Base-by-base conservation (phyloP, 2,888 invertebrate genomes). In the Poecilobothrus nobilitatus region DNA sequence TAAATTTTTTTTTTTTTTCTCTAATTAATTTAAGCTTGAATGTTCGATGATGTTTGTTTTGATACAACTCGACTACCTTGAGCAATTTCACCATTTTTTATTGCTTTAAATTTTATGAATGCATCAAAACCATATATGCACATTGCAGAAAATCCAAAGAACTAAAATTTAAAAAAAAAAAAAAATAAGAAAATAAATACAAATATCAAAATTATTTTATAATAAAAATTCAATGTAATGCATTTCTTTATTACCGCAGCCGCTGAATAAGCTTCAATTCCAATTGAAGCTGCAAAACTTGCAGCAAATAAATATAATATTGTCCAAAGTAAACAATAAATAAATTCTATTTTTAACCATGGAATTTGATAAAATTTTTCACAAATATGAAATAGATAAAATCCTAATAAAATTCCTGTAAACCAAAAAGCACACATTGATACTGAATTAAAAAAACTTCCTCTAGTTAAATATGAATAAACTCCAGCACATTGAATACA, bases 381-480 rank as follows among this genome's bases (percentile, higher is more conserved):
- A 71, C 95, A 86, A 34, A 94, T 85, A 79, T 95, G 94, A 82
- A 94, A 92, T 71, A 94, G 79, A 79, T 95, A 95, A 70, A 93
- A 84, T 1, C 87, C 86, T 20, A 95, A 84, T 67, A 95, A 82
- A 72, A 92, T 88, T 61, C 89, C 88, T 8, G 92, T 92, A 77
- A 92, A 89, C 91, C 93, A 93, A 80, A 95, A 91, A 21, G 90
- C 94, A 21, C 87, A 86, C 89, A 93, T 91, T 0, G 94, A 85
- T 67, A 94, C 88, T 76, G 89, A 88, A 77, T 88, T 88, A 83
- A 91, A 93, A 86, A 87, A 93, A 68, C 86, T 84, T 66, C 89
- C 90, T 71, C 88, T 85, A 68, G 87, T 83, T 66, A 82, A 78
- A 72, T 79, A 80, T 72, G 84, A 84, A 67, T 82, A 79, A 20